These are phyloP conservation scores for Stomatorhinus ivindoensis DNA, from an alignment of 2,113 vertebrate species.

Conservation along the genomic window DNA sequence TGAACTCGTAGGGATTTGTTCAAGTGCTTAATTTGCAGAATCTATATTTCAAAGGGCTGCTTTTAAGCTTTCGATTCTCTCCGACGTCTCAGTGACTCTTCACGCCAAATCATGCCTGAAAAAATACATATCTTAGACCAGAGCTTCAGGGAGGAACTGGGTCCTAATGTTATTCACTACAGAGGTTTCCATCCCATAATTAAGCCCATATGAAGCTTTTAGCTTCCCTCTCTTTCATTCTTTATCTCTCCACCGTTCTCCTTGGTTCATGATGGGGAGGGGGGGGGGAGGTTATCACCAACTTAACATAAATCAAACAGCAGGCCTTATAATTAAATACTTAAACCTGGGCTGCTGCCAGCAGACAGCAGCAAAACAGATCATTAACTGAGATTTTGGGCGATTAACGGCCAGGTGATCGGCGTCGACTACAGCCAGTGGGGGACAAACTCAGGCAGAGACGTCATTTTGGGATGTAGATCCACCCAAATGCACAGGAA, in stretches of 20 bases:
- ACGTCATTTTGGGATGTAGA: not conserved
- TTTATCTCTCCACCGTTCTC: not conserved
- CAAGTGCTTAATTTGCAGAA: conserved; percentile 16
- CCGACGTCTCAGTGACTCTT: not conserved
- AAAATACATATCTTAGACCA: not conserved
- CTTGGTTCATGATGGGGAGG: not conserved
- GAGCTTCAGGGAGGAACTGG: not conserved
- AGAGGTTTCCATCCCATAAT: not conserved
- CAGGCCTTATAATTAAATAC: not conserved
- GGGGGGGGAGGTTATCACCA: not conserved
- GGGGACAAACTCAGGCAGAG: not conserved
- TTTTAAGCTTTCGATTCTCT: conserved; percentile 2
- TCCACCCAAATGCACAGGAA: not conserved
- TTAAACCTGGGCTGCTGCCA: not conserved
- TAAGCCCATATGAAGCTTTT: not conserved
- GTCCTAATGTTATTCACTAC: not conserved
- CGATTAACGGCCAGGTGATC: not conserved
- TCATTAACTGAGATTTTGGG: conserved; percentile 6
- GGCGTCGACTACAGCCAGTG: not conserved
- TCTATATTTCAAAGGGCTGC: conserved; percentile 7
- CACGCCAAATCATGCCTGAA: conserved; percentile 4
- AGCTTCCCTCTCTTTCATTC: not conserved
- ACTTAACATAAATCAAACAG: not conserved
- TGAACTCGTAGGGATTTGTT: not conserved
- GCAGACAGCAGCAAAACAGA: not conserved